Evolutionary conservation across 2,888 invertebrate species (phyloP), one percentile per base, ranked within the genome.

Genomic region (Orchestes rusci): DNA sequence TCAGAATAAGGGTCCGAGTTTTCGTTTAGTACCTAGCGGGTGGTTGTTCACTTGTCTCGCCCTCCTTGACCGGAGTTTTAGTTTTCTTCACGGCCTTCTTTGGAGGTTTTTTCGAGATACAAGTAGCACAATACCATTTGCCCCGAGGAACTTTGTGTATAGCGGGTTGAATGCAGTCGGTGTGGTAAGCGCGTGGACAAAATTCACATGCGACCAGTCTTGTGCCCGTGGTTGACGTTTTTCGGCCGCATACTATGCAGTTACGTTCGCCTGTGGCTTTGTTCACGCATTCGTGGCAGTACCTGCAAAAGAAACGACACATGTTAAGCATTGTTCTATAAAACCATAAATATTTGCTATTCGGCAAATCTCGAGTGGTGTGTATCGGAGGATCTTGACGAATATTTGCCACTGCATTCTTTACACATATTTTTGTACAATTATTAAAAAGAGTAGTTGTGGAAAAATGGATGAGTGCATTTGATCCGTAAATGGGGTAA

Each of bases 201-300:
- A 88, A 72, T 64, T 93, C 90, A 67, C 95, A 96, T 37, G 84
- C 79, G 33, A 93, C 79, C 65, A 94, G 77, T 53, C 79, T 74
- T 1, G 66, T 65, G 16, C 61, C 60, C 37, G 73, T 73, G 29
- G 66, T 62, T 1, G 75, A 73, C 31, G 70, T 64, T 58, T 79
- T 80, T 58, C 77, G 77, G 27, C 95, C 94, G 68, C 96, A 97
- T 48, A 95, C 91, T 53, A 95, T 86, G 72, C 96, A 96, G 63
- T 91, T 90, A 44, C 90, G 78, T 62, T 90, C 88, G 19, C 92
- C 92, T 16, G 92, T 87, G 3, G 90, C 92, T 70, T 92, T 90
- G 70, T 90, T 89, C 70, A 88, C 82, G 70, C 95, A 96, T 64
- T 92, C 92, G 74, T 86, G 92, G 70, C 95, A 96, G 69, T 91